These are phyloP conservation scores for Poeciliopsis retropinna DNA, from an alignment of 2,113 vertebrate species.

Conservation along the genomic window DNA sequence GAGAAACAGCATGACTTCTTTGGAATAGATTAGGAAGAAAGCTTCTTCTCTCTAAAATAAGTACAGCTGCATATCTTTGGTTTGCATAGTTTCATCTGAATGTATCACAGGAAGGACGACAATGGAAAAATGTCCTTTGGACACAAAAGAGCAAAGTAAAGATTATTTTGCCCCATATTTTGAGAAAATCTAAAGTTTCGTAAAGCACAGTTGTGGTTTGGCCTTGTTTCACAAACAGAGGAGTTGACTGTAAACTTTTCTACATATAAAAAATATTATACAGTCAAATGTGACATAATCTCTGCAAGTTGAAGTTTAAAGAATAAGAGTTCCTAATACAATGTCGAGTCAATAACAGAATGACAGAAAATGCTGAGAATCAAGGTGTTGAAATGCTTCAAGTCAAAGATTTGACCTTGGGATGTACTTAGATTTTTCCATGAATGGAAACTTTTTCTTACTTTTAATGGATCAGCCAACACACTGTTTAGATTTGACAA, in stretches of 20 bases:
- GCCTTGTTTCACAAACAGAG: no score
- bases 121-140: no score
- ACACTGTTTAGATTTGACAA: background rate
- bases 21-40: no score
- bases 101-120: no score
- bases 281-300: background rate
- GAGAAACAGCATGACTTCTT: no score
- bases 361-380: background rate
- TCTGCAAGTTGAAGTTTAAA: background rate
- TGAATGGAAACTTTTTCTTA: background rate
- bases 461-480: background rate
- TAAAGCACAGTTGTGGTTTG: no score
- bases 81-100: no score
- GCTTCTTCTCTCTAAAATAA: no score
- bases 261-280: background rate
- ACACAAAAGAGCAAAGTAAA: no score
- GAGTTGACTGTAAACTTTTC: background rate
- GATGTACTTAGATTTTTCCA: background rate
- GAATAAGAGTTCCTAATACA: background rate
- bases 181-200: no score
- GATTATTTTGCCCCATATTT: no score
- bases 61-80: no score
- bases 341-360: background rate
- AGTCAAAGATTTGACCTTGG: background rate
- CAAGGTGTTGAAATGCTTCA: background rate